phyloP scores from a whole-genome alignment of 2,888 invertebrate genomes.

The Volucella zonaria region DNA sequence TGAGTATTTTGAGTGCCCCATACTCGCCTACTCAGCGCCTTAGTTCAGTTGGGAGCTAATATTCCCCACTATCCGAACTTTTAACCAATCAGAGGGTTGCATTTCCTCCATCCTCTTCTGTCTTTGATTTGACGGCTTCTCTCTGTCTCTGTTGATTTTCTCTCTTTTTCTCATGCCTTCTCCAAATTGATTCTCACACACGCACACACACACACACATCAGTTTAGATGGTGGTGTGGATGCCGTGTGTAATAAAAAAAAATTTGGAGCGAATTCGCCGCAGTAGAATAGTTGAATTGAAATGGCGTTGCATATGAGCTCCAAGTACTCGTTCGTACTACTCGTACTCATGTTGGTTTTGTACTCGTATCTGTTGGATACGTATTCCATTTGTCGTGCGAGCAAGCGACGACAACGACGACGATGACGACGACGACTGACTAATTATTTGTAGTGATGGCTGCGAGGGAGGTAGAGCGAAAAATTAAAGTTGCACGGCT shows the following conservation, averaged over 20 bases:
- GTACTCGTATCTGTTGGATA: slow-evolving; percentile 32
- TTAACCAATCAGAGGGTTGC: slow-evolving; percentile 60
- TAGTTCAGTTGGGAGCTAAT: slow-evolving; percentile 58
- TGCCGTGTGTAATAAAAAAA: too few species aligned
- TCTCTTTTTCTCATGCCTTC: slow-evolving; percentile 55
- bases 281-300: slow-evolving; percentile 8
- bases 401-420: slow-evolving; percentile 36
- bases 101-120: slow-evolving; percentile 48
- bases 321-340: too few species aligned
- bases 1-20: slow-evolving; percentile 9
- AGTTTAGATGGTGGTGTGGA: too few species aligned
- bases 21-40: neutral
- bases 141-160: slow-evolving; percentile 46
- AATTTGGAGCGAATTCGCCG: slow-evolving; percentile 70
- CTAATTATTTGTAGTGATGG: slow-evolving; percentile 70
- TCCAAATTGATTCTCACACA: slow-evolving; percentile 27
- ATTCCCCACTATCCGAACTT: slow-evolving; percentile 57
- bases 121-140: neutral
- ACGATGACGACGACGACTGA: slow-evolving; percentile 55
- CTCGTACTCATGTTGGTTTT: too few species aligned
- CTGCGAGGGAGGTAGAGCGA: slow-evolving; percentile 43
- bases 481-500: slow-evolving; percentile 54
- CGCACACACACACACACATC: neutral
- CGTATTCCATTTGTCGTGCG: slow-evolving; percentile 36
- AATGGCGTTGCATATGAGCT: slow-evolving; percentile 52